These are phyloP conservation scores for Atta texana DNA, from an alignment of 1,140 invertebrate species.

Conservation along the genomic window DNA sequence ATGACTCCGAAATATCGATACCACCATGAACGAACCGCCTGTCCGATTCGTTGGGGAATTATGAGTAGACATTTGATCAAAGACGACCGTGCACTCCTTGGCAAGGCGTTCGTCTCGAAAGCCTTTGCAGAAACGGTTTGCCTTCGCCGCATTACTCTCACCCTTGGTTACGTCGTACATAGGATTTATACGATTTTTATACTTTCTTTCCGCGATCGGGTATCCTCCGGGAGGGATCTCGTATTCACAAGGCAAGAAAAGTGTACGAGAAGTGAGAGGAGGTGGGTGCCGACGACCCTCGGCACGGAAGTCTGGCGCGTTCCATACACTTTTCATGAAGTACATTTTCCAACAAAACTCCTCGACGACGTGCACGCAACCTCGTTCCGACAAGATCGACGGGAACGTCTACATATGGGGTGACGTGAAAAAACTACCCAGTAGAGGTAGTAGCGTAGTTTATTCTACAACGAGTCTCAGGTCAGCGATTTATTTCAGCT, in stretches of 20 bases:
- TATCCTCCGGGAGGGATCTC: slow-evolving; percentile 36
- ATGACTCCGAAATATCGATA: slow-evolving; percentile 11
- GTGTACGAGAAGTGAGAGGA: neutral
- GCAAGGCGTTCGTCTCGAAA: slow-evolving; percentile 43
- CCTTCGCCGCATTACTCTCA: slow-evolving; percentile 46
- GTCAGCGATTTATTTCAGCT: neutral
- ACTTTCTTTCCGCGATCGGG: slow-evolving; percentile 38
- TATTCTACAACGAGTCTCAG: neutral
- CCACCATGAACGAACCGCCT: neutral
- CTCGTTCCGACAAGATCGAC: slow-evolving; percentile 47
- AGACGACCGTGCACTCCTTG: slow-evolving; percentile 12
- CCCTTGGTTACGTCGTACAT: slow-evolving; percentile 44
- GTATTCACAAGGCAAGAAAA: slow-evolving; percentile 4
- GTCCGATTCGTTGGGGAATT: slow-evolving; percentile 3
- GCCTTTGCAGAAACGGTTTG: slow-evolving; percentile 12
- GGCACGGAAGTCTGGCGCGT: slow-evolving; percentile 50
- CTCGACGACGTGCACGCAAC: slow-evolving; percentile 47
- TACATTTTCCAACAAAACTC: slow-evolving; percentile 76
- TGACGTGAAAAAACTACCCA: slow-evolving; percentile 10
- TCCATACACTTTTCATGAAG: slow-evolving; percentile 75
- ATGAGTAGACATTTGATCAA: neutral
- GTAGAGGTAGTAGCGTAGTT: neutral
- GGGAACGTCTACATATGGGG: slow-evolving; percentile 35
- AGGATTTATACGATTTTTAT: slow-evolving; percentile 64
- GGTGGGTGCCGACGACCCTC: slow-evolving; percentile 40